Conservation (phyloP, 1,140 invertebrate species). For the Euura saliciscinereae region DNA sequence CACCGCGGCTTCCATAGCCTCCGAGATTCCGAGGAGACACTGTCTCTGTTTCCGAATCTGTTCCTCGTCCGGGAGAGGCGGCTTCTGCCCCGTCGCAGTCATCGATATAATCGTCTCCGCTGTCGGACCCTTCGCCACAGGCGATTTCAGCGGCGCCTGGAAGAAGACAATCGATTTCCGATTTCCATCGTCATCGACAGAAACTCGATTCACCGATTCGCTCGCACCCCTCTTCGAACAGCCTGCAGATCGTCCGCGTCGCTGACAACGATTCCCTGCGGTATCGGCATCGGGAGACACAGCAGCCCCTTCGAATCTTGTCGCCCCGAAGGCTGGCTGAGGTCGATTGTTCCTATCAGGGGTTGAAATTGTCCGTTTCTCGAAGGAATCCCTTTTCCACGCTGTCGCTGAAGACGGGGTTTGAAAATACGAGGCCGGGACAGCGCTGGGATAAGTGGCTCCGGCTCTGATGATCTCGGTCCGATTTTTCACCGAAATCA, state of each 20-base stretch:
- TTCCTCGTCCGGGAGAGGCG: background rate
- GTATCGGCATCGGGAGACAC: background rate
- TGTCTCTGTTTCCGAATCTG: background rate
- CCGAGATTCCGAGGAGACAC: background rate
- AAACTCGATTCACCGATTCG: too few relatives aligned
- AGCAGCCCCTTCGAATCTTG: background rate
- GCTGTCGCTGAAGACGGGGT: background rate
- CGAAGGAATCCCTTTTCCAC: background rate
- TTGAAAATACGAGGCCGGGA: background rate
- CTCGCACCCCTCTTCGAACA: too few relatives aligned
- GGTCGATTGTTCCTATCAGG: background rate
- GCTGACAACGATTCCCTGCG: background rate
- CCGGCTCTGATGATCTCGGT: background rate
- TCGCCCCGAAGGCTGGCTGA: slow-evolving; percentile 1
- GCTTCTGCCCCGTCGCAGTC: background rate
- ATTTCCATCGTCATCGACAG: too few relatives aligned
- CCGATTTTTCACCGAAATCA: background rate
- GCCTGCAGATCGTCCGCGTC: background rate
- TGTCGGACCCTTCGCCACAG: background rate
- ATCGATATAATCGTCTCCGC: background rate
- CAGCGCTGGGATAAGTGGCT: background rate
- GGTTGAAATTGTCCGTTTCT: background rate
- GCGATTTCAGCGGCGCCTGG: background rate
- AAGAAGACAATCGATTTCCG: too few relatives aligned
- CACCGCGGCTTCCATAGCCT: background rate